A percentile compares a stretch with the other conserved stretches of the same genome.
These are phyloP conservation scores for Keiferia lycopersicella DNA, from an alignment of 2,888 invertebrate species.

Conservation along the genomic window DNA sequence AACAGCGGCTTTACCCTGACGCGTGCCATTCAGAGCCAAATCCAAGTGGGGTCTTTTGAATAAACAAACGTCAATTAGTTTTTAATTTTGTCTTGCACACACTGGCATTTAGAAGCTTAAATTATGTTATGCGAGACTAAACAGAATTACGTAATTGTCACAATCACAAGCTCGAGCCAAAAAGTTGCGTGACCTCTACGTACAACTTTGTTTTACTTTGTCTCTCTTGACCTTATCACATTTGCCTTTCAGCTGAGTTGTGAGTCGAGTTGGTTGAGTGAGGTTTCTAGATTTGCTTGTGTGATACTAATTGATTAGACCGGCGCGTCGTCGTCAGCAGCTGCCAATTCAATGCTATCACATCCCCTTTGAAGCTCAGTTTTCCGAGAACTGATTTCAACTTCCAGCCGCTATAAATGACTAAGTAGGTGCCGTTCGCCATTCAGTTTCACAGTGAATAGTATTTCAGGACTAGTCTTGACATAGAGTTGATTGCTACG, in stretches of 20 bases:
- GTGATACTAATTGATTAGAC: slow-evolving; percentile 22
- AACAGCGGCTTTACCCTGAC: slow-evolving; percentile 7
- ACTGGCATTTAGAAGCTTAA: slow-evolving; percentile 16
- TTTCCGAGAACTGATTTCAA: slow-evolving; percentile 20
- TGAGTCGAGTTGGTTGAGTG: background rate
- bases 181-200: slow-evolving; percentile 14
- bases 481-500: background rate
- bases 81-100: slow-evolving; percentile 10
- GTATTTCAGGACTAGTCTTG: background rate
- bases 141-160: slow-evolving; percentile 4
- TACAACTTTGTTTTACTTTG: background rate
- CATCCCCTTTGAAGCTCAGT: slow-evolving; percentile 13
- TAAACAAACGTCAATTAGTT: slow-evolving; percentile 7
- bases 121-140: slow-evolving; percentile 7
- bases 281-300: slow-evolving; percentile 13
- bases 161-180: background rate
- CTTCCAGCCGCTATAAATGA: slow-evolving; percentile 12
- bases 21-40: slow-evolving; percentile 4
- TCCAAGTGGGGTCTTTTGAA: background rate
- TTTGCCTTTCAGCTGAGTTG: slow-evolving; percentile 10
- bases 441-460: slow-evolving; percentile 1
- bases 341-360: slow-evolving; percentile 19
- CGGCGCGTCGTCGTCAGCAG: slow-evolving; percentile 7
- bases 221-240: slow-evolving; percentile 9
- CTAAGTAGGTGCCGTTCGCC: slow-evolving; percentile 7